phyloP scores from a whole-genome alignment of 2,113 vertebrate genomes.

The Ranitomeya variabilis region DNA sequence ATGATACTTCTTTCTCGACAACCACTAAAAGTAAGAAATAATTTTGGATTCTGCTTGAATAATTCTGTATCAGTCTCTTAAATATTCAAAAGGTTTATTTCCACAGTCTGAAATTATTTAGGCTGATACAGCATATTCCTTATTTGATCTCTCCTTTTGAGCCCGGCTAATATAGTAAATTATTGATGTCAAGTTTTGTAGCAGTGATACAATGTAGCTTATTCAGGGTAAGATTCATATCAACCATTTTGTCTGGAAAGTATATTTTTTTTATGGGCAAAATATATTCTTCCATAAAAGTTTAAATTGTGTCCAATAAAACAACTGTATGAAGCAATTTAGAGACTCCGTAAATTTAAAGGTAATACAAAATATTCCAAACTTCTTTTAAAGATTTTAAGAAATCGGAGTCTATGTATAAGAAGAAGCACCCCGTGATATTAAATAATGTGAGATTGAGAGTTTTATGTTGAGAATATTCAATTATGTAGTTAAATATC shows the following conservation, averaged over 20 bases:
- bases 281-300: slow-evolving; percentile 38
- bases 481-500: neutral
- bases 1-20: neutral
- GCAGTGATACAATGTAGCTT: neutral
- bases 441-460: neutral
- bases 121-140: neutral
- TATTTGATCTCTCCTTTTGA: slow-evolving; percentile 24
- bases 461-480: neutral
- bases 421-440: neutral
- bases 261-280: slow-evolving; percentile 18
- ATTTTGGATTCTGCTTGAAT: neutral
- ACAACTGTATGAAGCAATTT: slow-evolving; percentile 24
- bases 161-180: neutral
- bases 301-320: slow-evolving; percentile 33
- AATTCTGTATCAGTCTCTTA: slow-evolving; percentile 1
- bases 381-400: neutral
- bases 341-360: slow-evolving; percentile 38
- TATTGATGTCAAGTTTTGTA: slow-evolving; percentile 19
- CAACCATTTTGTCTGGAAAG: neutral
- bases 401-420: too few relatives aligned
- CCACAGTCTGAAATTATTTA: slow-evolving; percentile 1
- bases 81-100: neutral
- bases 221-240: neutral
- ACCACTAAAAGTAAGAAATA: neutral
- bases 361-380: neutral